Conservation (phyloP, 2,113 vertebrate species). For the Himantopus leucocephalus region DNA sequence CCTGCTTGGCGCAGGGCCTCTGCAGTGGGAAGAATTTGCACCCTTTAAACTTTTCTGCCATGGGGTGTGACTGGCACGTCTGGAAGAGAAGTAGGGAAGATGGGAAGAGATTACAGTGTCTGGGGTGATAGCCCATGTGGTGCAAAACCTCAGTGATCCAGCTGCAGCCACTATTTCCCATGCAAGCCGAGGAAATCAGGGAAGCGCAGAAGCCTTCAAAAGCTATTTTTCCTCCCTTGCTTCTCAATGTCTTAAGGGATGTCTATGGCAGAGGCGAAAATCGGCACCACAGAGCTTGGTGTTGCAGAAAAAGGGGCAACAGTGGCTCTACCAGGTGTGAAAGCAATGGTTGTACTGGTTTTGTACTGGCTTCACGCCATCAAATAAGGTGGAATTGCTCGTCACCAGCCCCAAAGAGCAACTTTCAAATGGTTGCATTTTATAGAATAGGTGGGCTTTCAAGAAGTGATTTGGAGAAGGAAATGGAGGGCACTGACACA, state of each 20-base stretch:
- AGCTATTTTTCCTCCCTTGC: not conserved
- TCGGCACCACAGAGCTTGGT: not conserved
- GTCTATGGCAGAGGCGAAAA: not conserved
- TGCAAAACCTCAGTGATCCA: not conserved
- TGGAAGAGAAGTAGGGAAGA: not conserved
- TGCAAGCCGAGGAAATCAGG: not conserved
- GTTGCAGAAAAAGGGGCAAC: not conserved
- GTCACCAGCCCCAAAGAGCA: not conserved
- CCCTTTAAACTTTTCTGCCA: not conserved
- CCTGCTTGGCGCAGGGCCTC: rapidly evolving
- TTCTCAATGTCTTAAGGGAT: not conserved
- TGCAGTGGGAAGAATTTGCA: not conserved
- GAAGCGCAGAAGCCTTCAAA: not conserved
- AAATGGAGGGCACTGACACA: slow-evolving; percentile 64
- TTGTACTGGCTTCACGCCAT: not conserved
- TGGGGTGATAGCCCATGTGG: not conserved
- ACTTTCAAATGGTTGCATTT: slow-evolving; percentile 3
- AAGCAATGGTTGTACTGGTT: not conserved
- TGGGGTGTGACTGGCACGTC: not conserved
- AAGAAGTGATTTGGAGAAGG: slow-evolving; percentile 59
- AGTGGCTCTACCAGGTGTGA: not conserved
- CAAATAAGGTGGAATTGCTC: not conserved
- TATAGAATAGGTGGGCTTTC: slow-evolving; percentile 32
- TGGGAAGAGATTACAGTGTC: not conserved
- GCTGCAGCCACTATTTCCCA: not conserved